Evolutionary conservation across 2,888 invertebrate genomes (phyloP).

Genomic region (Hermaeophaga mercurialis): DNA sequence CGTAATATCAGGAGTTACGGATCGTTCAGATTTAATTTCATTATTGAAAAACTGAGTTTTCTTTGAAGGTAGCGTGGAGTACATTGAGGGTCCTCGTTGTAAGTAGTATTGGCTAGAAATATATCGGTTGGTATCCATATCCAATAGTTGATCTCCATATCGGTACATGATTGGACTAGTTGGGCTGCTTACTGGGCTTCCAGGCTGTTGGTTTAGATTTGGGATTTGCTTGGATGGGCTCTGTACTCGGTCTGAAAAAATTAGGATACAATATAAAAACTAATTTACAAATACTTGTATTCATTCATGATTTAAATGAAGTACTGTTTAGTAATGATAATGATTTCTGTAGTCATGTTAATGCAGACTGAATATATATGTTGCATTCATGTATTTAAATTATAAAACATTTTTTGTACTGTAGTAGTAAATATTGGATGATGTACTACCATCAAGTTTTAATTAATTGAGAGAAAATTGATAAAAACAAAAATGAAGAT

Average conservation of each 20-base stretch:
- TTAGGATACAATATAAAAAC: not conserved
- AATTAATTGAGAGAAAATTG: no score
- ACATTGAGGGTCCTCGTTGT: constrained; percentile 43
- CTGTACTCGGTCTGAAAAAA: constrained; percentile 53
- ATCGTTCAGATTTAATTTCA: constrained; percentile 55
- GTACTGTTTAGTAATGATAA: no score
- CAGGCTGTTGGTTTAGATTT: constrained; percentile 42
- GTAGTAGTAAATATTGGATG: no score
- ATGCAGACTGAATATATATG: no score
- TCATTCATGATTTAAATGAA: no score
- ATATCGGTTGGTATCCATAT: constrained; percentile 40
- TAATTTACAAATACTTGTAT: not conserved
- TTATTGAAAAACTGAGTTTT: constrained; percentile 55
- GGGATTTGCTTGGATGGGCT: constrained; percentile 37
- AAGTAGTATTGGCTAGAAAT: constrained; percentile 43
- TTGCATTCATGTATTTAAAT: no score
- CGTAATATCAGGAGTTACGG: constrained; percentile 62
- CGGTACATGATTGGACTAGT: constrained; percentile 42
- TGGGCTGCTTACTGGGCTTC: constrained; percentile 38
- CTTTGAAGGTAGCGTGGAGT: constrained; percentile 59
- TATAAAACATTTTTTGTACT: no score
- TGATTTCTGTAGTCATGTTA: no score
- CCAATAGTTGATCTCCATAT: constrained; percentile 38
- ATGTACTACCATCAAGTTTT: no score
- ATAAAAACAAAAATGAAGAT: no score